Base-by-base conservation (phyloP, 2,888 invertebrate species). In the Boloria euphrosyne region DNA sequence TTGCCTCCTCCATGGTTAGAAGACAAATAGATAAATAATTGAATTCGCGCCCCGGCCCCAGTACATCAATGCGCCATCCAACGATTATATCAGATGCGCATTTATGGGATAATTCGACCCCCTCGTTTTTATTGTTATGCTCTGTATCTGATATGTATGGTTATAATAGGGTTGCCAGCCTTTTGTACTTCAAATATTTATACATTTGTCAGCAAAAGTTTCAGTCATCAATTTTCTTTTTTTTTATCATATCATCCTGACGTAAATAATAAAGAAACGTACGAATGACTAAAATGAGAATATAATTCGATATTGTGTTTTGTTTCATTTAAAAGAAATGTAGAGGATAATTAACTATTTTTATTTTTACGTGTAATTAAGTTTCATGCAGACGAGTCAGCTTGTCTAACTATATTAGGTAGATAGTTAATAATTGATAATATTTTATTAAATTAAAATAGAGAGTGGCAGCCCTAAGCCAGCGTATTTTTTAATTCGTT, bases 31-130 rank as follows among this genome's bases (percentile, higher is more conserved):
- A 85, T 84, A 80, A 85, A 83, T 82, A 81, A 85, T 86, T 81
- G 79, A 80, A 80, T 79, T 80, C 69, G 74, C 76, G 76, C 75
- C 74, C 75, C 74, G 72, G 72, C 69, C 72, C 73, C 74, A 67
- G 68, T 69, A 66, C 69, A 72, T 73, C 72, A 71, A 74, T 72
- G 71, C 69, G 65, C 70, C 67, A 76, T 75, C 72, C 70, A 73
- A 78, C 82, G 81, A 80, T 78, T 76, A 80, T 82, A 84, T 85
- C 86, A 84, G 83, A 84, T 83, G 85, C 74, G 77, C 75, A 73
- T 83, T 85, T 85, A 84, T 79, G 77, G 74, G 78, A 84, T 89
- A 87, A 89, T 84, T 87, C 81, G 82, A 88, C 81, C 83, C 84
- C 84, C 78, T 77, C 66, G 77, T 84, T 66, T 85, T 85, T 86